Base-by-base conservation (phyloP, 2,113 vertebrate species). In the Microcebus tavaratra region DNA sequence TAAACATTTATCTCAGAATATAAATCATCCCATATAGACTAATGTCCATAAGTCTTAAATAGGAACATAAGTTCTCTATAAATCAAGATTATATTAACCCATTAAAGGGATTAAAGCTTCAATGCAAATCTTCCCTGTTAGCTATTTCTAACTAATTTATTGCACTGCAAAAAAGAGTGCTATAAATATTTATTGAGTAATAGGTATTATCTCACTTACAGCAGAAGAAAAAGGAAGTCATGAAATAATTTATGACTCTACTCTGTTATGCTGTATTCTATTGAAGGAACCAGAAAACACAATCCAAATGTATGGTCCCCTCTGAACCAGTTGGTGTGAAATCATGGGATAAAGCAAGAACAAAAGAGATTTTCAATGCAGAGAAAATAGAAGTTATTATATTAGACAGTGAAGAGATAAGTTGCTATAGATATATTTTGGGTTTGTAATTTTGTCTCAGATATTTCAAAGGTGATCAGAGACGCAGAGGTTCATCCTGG, bases 1-100 rank as follows among this genome's bases (percentile, higher is more conserved):
- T 31, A 94, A 96, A 68, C n/a, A 57, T 88, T 96, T 88, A 96
- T 65, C 59, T 89, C 39, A 96, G 83, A 31, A 48, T 36, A 97
- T 31, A 93, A 89, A 89, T 78, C 34, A 89, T 86, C 23, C 25
- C 59, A 88, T 13, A 75, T 3, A 94, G 61, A 79, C 39, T 88
- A 70, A 50, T 94, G 18, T 88, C 11, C 23, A 87, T 42, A 42
- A 42, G 29, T 68, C 94, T 96, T 45, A 91, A 70, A 83, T 6
- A 95, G 42, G 36, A 81, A 85, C n/a, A 96, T 57, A 92, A 90
- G 88, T 94, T 93, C 8, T 88, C 48, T 88, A 83, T 29, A 88
- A 97, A 95, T 85, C 59, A 93, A 78, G 39, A 94, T 92, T 80
- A 63, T 85, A 94, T 88, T 88, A 90, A 72, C 14, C 8, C 25